Evolutionary conservation across 2,888 invertebrate species (phyloP).

Genomic region (Nycteola revayana): DNA sequence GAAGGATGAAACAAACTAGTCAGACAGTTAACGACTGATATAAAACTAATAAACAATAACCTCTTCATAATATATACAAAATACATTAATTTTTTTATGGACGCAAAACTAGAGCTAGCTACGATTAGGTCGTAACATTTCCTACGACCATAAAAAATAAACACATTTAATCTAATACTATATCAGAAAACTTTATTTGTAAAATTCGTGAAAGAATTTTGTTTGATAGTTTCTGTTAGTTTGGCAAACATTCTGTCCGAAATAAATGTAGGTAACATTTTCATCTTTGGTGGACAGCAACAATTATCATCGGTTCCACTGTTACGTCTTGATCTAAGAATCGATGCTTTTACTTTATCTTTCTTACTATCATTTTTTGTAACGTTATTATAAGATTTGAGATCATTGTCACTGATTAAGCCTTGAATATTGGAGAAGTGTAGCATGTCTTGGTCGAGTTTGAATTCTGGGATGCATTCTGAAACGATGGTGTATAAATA

Average conservation of each 20-base stretch:
- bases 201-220: neutral
- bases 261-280: constrained; percentile 58
- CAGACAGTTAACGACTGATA: too few species aligned
- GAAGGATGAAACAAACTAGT: too few species aligned
- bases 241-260: constrained; percentile 47
- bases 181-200: neutral
- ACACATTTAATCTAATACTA: too few species aligned
- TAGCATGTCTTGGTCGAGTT: constrained; percentile 43
- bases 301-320: constrained; percentile 30
- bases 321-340: constrained; percentile 16
- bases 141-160: too few species aligned
- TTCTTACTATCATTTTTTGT: neutral
- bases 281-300: constrained; percentile 46
- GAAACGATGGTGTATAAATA: too few species aligned
- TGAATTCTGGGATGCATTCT: constrained; percentile 52
- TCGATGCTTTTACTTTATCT: neutral
- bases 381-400: constrained; percentile 8
- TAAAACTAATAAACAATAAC: too few species aligned
- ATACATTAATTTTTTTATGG: too few species aligned
- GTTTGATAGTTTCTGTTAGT: constrained; percentile 30
- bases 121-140: too few species aligned
- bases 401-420: constrained; percentile 35
- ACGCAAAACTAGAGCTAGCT: too few species aligned
- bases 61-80: too few species aligned
- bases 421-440: constrained; percentile 50